Conservation (phyloP, 2,888 invertebrate genomes). For the Zhengitettix transpicula region DNA sequence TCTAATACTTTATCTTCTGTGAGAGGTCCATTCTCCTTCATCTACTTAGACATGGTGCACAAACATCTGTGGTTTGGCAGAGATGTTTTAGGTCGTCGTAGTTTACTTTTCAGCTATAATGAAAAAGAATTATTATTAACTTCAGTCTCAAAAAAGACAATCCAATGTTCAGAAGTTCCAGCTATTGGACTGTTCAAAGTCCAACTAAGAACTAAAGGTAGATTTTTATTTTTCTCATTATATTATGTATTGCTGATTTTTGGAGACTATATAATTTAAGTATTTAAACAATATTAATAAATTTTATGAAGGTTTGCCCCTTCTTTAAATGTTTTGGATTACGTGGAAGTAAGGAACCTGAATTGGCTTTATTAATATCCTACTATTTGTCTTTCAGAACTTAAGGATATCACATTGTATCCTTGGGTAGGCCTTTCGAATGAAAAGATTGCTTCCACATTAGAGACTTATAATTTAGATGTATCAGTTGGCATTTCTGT, state of each 20-base stretch:
- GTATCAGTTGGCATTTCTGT: too few relatives aligned
- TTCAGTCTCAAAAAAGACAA: slow-evolving; percentile 18
- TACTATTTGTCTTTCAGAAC: slow-evolving; percentile 1
- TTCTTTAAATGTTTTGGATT: too few relatives aligned
- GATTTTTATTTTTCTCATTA: too few relatives aligned
- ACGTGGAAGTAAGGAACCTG: too few relatives aligned
- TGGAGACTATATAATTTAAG: too few relatives aligned
- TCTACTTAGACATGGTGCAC: slow-evolving; percentile 47
- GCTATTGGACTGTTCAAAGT: slow-evolving; percentile 17
- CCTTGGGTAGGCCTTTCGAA: slow-evolving; percentile 8
- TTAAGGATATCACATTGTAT: slow-evolving; percentile 1
- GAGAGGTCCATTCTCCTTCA: slow-evolving; percentile 71
- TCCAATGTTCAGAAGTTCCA: slow-evolving; percentile 17
- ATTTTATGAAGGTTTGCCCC: too few relatives aligned
- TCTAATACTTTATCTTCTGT: slow-evolving; percentile 32
- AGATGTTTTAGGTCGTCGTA: slow-evolving; percentile 73
- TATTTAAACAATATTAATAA: too few relatives aligned
- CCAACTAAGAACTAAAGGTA: slow-evolving; percentile 7
- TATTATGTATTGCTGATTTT: too few relatives aligned
- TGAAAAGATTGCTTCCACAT: background rate
- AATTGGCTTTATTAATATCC: too few relatives aligned
- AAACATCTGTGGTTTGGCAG: slow-evolving; percentile 60
- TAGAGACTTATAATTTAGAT: too few relatives aligned
- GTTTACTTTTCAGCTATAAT: slow-evolving; percentile 39
- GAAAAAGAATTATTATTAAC: slow-evolving; percentile 15